Base-by-base conservation (phyloP, 2,113 vertebrate species). In the Mobula birostris region DNA sequence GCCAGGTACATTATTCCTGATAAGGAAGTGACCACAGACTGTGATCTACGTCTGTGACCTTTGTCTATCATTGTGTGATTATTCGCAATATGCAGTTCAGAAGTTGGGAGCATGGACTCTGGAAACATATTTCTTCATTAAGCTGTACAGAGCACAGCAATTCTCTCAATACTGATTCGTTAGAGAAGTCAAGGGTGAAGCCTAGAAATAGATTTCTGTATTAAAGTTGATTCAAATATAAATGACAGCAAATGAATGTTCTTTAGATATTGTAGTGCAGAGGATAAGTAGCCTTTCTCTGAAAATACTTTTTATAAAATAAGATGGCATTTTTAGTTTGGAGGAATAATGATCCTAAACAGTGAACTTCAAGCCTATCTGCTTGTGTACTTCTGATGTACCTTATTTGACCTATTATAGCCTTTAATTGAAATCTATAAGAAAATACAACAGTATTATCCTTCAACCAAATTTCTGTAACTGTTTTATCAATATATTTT, bases 391-490 rank as follows among this genome's bases (percentile, higher is more conserved):
- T 21, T 61, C 24, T 58, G 24, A 19, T 88, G 58, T n/a, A 63
- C 58, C 27, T 88, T 88, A 11, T 61, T 88, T 88, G 12, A n/a
- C 24, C 27, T 88, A 63, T 88, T 63, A 88, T n/a, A 14, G 29
- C 9, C 58, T 88, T 58, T 88, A 63, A 88, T 88, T 88, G 27
- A 88, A 88, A 88, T 63, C 56, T n/a, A 66, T 88, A 17, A 88
- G 58, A 88, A 87, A 88, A 88, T 63, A 32, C 85, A 88, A 63
- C 27, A 87, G 27, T 63, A 63, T 63, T 63, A 88, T 63, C 12
- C 58, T 29, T 88, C 58, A 63, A 7, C 12, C 29, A 63, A 88
- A n/a, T 63, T 88, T 88, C 24, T 63, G 58, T 79, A 79, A 79
- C 77, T 88, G 82, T 12, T 88, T 14, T 8, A 88, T 88, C 56